Evolutionary conservation across 2,888 invertebrate genomes (phyloP).

Genomic region (Drosophila neoperkinsi): DNA sequence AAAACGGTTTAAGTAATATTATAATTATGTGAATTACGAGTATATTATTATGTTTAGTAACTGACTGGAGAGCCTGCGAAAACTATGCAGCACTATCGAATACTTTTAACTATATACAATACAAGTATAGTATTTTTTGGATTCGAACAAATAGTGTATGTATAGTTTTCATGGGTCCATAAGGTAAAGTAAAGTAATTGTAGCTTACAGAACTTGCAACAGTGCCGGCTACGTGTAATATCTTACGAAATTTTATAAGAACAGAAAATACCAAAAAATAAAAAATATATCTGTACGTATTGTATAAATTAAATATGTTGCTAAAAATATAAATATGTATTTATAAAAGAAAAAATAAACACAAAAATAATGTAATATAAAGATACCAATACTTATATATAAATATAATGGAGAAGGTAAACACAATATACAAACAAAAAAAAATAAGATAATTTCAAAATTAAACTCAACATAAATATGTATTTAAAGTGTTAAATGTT

Average conservation of each 20-base stretch:
- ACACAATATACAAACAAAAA: constrained; percentile 26
- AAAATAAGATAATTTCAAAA: constrained; percentile 48
- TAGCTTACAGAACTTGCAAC: constrained; percentile 42
- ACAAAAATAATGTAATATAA: constrained; percentile 52
- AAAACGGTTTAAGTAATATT: constrained; percentile 20
- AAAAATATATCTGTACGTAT: constrained; percentile 52
- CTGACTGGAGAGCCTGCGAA: constrained; percentile 19
- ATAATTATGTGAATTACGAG: constrained; percentile 27
- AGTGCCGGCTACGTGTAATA: constrained; percentile 82
- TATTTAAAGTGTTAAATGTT: constrained; percentile 75
- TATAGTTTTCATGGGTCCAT: constrained; percentile 10
- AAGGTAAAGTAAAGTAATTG: constrained; percentile 20
- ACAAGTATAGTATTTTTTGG: background rate
- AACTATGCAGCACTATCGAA: constrained; percentile 13
- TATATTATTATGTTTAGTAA: constrained; percentile 24
- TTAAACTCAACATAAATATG: constrained; percentile 47
- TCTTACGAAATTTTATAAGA: constrained; percentile 57
- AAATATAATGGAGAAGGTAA: constrained; percentile 31
- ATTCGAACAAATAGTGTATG: constrained; percentile 2
- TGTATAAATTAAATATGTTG: constrained; percentile 49
- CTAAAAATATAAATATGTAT: constrained; percentile 50
- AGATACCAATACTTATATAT: constrained; percentile 36
- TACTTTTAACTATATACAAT: constrained; percentile 9
- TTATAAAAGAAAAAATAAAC: constrained; percentile 17
- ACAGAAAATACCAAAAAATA: constrained; percentile 14